These are phyloP conservation scores for Deroplatys truncata DNA, from an alignment of 2,888 invertebrate species.

Conservation along the genomic window DNA sequence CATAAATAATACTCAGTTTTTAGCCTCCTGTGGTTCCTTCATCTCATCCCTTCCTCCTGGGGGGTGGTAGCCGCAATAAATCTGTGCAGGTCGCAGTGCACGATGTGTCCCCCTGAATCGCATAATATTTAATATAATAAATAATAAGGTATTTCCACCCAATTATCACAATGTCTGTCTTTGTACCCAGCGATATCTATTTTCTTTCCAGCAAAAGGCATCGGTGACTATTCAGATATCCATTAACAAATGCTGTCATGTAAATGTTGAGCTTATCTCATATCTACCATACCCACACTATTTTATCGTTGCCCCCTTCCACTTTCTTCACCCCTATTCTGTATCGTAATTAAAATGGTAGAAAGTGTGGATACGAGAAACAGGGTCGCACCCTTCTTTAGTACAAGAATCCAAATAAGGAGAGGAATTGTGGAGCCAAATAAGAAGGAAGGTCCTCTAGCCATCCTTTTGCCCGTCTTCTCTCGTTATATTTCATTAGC, in stretches of 20 bases:
- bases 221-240: neutral
- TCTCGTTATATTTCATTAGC: conserved; percentile 28
- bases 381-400: neutral
- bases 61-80: no score
- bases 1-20: no score
- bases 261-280: neutral
- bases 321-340: neutral
- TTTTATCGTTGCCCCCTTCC: neutral
- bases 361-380: neutral
- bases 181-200: no score
- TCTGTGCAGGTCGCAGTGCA: no score
- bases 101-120: no score
- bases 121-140: no score
- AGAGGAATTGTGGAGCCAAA: neutral
- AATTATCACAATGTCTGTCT: no score
- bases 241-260: neutral
- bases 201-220: no score
- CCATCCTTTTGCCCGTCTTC: neutral
- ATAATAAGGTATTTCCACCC: no score
- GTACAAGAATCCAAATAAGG: conserved; percentile 3
- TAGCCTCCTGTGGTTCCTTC: no score
- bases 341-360: conserved; percentile 12
- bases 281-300: neutral
- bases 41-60: no score
- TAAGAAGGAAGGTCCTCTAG: neutral